Percentiles rank a stretch among this genome's conserved stretches.
Evolutionary conservation across 2,888 invertebrate species (phyloP).

Genomic region (Crepidodera aurea): DNA sequence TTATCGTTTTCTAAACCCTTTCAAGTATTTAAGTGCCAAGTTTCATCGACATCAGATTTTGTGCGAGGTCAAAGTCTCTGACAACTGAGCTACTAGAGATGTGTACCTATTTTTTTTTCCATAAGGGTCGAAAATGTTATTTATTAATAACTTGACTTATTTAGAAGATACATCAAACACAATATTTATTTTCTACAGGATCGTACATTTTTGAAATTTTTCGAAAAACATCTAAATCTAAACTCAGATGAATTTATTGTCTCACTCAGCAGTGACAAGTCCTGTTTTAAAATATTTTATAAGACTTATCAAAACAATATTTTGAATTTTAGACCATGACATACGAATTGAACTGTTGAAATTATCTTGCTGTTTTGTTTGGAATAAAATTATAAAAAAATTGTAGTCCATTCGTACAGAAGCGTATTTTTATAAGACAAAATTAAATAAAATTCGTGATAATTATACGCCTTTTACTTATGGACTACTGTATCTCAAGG

Average conservation of each 20-base stretch:
- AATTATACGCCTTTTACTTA: neutral
- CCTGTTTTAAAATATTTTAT: neutral
- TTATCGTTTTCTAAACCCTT: too few species aligned
- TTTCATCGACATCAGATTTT: too few species aligned
- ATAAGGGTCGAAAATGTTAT: neutral
- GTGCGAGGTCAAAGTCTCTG: too few species aligned
- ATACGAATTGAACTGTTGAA: slow-evolving; percentile 5
- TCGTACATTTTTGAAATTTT: neutral
- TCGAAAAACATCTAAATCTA: slow-evolving; percentile 4
- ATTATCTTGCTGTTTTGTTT: neutral
- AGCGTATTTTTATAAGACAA: neutral
- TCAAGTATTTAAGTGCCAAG: too few species aligned
- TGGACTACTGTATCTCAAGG: neutral
- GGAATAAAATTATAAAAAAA: neutral
- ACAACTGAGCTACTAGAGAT: too few species aligned
- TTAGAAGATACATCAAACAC: neutral
- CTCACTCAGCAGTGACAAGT: slow-evolving; percentile 11
- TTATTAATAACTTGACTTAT: neutral
- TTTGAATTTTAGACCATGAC: neutral
- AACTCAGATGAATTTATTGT: slow-evolving; percentile 8
- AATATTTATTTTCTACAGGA: neutral
- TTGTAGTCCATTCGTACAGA: neutral
- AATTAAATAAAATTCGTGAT: neutral
- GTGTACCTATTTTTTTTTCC: too few species aligned
- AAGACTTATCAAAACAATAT: neutral